Conservation (phyloP, 2,797 vertebrate species). For the Cossypha caffra region DNA sequence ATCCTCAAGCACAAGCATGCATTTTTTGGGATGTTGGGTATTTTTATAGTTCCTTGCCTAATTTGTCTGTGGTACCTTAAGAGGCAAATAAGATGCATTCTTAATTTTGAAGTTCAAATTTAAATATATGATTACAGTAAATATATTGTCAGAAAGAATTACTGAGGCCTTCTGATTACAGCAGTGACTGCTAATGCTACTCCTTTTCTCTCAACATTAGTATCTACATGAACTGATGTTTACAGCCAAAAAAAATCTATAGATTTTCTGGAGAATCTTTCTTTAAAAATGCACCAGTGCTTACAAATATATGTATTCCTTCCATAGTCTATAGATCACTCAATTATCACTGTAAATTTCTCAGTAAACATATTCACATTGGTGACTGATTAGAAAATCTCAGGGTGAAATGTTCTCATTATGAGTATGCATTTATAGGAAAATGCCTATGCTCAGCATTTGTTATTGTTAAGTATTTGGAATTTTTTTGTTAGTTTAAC, state of each 20-base stretch:
- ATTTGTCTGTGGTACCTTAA: background rate
- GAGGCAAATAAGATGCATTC: background rate
- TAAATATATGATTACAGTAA: background rate
- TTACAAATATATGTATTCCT: background rate
- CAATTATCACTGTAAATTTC: background rate
- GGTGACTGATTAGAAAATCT: background rate
- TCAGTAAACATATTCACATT: background rate
- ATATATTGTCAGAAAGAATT: background rate
- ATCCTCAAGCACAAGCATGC: background rate
- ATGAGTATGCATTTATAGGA: fast-evolving
- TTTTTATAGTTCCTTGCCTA: background rate
- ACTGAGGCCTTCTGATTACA: background rate
- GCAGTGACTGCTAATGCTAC: background rate
- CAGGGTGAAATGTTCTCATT: background rate
- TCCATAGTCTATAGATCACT: background rate
- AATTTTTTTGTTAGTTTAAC: background rate
- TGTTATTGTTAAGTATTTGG: background rate
- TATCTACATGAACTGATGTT: background rate
- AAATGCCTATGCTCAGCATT: background rate
- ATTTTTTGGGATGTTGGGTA: background rate
- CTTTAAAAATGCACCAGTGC: background rate
- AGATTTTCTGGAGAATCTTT: background rate
- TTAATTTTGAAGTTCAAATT: background rate
- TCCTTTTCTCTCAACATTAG: background rate
- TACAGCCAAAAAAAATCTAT: background rate